phyloP scores from a whole-genome alignment of 2,797 vertebrate genomes.

The Clamator glandarius region DNA sequence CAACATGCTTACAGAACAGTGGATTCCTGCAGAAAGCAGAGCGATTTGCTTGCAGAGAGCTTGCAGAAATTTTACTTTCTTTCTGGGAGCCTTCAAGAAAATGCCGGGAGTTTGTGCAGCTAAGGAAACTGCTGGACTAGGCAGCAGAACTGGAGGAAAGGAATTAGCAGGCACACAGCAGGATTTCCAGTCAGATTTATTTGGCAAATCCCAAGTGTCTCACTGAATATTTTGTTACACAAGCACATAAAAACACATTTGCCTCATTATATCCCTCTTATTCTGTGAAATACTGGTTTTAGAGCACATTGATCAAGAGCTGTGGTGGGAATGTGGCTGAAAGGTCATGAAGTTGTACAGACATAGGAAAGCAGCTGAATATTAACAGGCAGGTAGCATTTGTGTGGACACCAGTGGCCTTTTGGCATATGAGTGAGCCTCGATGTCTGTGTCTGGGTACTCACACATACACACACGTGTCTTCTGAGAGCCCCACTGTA shows the following conservation, averaged over 20 bases:
- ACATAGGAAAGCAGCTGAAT: neutral
- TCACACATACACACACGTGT: too few species aligned
- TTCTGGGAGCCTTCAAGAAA: neutral
- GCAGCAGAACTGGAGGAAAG: neutral
- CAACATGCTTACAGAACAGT: neutral
- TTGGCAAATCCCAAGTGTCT: neutral
- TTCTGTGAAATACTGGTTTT: neutral
- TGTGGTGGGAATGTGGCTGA: neutral
- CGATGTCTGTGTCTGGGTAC: neutral
- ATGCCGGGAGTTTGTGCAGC: neutral
- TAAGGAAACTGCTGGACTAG: neutral
- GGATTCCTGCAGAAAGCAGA: neutral
- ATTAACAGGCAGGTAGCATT: neutral
- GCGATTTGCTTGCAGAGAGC: neutral
- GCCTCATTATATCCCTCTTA: neutral
- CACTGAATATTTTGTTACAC: neutral
- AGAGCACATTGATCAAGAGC: neutral
- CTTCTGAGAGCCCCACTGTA: neutral
- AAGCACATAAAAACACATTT: neutral
- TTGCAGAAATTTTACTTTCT: neutral
- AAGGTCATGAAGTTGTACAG: neutral
- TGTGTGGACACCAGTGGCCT: neutral
- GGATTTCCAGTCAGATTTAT: neutral
- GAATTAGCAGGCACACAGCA: neutral
- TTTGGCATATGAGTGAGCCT: neutral